Conservation (phyloP, 1,140 invertebrate species). For the Drosophila prosaltans region DNA sequence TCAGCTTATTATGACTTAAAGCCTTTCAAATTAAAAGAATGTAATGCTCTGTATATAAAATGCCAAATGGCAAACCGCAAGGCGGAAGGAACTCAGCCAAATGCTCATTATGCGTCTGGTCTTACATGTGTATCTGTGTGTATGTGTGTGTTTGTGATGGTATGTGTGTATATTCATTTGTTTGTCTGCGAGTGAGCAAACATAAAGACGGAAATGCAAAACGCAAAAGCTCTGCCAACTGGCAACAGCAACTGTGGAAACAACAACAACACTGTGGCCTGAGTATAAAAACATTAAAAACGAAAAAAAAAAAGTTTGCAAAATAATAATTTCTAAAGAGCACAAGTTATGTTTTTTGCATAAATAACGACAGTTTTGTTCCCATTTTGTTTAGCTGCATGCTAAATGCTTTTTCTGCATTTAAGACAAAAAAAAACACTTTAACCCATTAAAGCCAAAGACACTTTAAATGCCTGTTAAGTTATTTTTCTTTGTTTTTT, state of each 20-base stretch:
- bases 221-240: conserved; percentile 53
- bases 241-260: conserved; percentile 55
- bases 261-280: conserved; percentile 35
- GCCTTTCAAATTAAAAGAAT: conserved; percentile 13
- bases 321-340: conserved; percentile 80
- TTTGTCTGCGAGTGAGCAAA: conserved; percentile 48
- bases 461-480: background rate
- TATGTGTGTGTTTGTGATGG: conserved; percentile 9
- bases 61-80: conserved; percentile 38
- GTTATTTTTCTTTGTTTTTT: no score
- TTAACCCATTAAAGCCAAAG: conserved; percentile 39
- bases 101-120: conserved; percentile 61
- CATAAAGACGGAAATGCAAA: conserved; percentile 76
- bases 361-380: conserved; percentile 75
- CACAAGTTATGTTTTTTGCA: conserved; percentile 73
- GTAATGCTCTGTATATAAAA: conserved; percentile 31
- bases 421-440: conserved; percentile 35
- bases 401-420: conserved; percentile 60
- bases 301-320: conserved; percentile 45
- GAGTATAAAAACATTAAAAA: conserved; percentile 41
- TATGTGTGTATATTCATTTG: conserved; percentile 12
- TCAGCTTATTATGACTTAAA: conserved; percentile 29
- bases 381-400: conserved; percentile 64
- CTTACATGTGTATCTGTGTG: conserved; percentile 20
- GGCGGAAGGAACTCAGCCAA: conserved; percentile 66